Conservation (phyloP, 2,797 vertebrate genomes). For the Scyliorhinus canicula region DNA sequence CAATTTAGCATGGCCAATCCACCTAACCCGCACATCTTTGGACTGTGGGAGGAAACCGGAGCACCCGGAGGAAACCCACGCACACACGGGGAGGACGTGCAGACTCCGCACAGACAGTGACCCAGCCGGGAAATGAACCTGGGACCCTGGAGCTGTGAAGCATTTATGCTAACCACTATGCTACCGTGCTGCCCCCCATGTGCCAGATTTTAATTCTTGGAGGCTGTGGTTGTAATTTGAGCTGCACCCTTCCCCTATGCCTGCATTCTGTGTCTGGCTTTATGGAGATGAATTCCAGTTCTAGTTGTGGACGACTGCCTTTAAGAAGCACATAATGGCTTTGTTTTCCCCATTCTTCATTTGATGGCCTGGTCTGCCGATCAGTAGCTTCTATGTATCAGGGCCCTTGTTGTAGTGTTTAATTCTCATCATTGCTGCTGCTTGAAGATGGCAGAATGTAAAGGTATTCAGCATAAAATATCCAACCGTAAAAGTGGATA, state of each 20-base stretch:
- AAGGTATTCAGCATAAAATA: conserved; percentile 6
- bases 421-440: not conserved
- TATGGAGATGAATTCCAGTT: not conserved
- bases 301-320: not conserved
- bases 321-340: too few relatives aligned
- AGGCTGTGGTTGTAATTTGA: not conserved
- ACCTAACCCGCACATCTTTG: too few relatives aligned
- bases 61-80: too few relatives aligned
- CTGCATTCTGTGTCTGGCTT: not conserved
- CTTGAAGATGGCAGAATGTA: not conserved
- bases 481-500: not conserved
- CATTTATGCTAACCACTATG: too few relatives aligned
- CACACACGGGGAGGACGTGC: too few relatives aligned
- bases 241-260: not conserved
- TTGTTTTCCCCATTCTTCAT: not conserved
- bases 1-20: too few relatives aligned
- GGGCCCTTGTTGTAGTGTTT: not conserved
- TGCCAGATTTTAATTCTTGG: not conserved
- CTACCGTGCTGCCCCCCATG: too few relatives aligned
- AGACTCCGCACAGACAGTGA: too few relatives aligned
- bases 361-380: not conserved
- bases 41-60: too few relatives aligned
- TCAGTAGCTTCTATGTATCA: not conserved
- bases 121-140: too few relatives aligned
- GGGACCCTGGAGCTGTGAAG: too few relatives aligned